Evolutionary conservation across 2,797 vertebrate species (phyloP).

Genomic region (Melopsittacus undulatus): DNA sequence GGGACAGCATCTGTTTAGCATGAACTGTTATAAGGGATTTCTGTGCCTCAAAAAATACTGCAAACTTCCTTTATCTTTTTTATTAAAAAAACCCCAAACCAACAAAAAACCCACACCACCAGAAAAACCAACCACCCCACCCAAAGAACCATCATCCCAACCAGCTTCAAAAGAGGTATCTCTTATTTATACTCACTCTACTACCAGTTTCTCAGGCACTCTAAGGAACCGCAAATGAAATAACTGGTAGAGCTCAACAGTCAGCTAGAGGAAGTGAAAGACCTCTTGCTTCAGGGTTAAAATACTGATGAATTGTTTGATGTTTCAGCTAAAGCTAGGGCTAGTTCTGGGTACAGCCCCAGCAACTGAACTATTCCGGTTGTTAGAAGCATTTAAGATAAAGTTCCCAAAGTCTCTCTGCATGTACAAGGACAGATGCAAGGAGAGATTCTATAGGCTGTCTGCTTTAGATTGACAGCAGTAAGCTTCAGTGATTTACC

Average conservation of each 20-base stretch:
- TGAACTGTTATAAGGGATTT: neutral
- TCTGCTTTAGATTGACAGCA: neutral
- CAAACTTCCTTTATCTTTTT: neutral
- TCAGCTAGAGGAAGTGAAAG: neutral
- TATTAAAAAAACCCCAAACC: no score
- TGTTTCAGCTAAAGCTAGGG: neutral
- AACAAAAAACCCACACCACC: accelerated
- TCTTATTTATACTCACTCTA: neutral
- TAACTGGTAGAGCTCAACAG: neutral
- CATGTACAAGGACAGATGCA: neutral
- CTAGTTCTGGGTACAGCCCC: neutral
- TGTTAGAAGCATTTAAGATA: neutral
- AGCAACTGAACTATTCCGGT: neutral
- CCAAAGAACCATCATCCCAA: neutral
- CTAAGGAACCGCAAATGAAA: neutral
- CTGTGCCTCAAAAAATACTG: neutral
- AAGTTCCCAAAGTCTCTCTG: neutral
- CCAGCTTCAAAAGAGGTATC: neutral
- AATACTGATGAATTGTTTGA: neutral
- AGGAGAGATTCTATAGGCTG: neutral
- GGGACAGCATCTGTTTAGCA: neutral
- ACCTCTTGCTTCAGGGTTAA: neutral
- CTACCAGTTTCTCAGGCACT: neutral
- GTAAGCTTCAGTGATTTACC: neutral
- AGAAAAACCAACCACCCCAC: neutral